These are phyloP conservation scores for Atrichornis clamosus DNA, from an alignment of 2,113 vertebrate genomes.

Conservation along the genomic window DNA sequence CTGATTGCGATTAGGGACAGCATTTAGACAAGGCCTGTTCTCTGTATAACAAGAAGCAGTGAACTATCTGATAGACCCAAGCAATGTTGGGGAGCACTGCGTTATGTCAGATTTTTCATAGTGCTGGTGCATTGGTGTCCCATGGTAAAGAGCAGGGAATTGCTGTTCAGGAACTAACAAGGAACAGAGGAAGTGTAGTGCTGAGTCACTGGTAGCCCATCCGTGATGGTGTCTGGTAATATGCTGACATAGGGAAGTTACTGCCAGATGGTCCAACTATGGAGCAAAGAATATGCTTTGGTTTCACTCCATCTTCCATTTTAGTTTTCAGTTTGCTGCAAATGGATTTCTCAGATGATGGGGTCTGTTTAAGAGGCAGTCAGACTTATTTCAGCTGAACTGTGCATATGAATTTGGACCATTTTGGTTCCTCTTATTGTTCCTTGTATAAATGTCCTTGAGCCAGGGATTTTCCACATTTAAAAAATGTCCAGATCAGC, in stretches of 20 bases:
- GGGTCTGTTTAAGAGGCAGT: neutral
- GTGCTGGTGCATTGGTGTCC: rapidly evolving
- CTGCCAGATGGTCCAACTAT: neutral
- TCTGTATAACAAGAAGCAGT: neutral
- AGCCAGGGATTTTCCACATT: neutral
- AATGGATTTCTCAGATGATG: neutral
- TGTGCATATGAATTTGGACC: neutral
- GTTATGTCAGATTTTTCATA: neutral
- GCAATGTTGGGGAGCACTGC: neutral
- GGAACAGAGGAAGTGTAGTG: neutral
- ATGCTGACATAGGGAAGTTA: neutral
- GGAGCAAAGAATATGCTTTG: neutral
- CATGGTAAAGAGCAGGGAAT: neutral
- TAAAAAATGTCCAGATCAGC: neutral
- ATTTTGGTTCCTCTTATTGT: neutral
- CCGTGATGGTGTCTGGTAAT: neutral
- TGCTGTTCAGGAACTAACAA: neutral
- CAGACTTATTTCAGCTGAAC: neutral
- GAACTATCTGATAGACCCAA: neutral
- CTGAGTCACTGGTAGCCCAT: neutral
- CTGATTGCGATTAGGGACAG: neutral
- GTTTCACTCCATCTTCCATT: neutral
- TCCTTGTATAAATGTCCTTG: neutral
- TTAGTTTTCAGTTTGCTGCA: neutral
- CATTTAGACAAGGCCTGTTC: neutral